Conservation (phyloP, 2,888 invertebrate species). For the Magallana nippona region DNA sequence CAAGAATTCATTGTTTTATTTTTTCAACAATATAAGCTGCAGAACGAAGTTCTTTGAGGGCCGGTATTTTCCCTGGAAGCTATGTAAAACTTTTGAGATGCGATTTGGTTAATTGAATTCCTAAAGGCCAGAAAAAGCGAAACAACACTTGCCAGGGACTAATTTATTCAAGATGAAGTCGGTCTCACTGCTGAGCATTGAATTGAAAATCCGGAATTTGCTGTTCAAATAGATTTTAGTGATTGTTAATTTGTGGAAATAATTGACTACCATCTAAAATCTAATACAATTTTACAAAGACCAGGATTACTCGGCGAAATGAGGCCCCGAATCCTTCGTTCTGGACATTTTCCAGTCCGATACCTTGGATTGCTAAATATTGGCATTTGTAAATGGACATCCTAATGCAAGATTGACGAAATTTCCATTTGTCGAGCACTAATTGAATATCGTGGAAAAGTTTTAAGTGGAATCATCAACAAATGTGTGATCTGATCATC, state of each 20-base stretch:
- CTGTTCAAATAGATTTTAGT: slow-evolving; percentile 6
- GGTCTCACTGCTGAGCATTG: background rate
- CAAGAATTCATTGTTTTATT: background rate
- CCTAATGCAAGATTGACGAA: slow-evolving; percentile 39
- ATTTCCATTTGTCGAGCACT: slow-evolving; percentile 37
- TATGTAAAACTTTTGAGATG: background rate
- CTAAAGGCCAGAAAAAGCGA: background rate
- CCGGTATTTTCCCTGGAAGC: background rate
- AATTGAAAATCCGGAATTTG: background rate
- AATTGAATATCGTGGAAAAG: slow-evolving; percentile 43
- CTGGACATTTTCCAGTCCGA: slow-evolving; percentile 24
- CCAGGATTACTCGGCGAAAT: slow-evolving; percentile 1
- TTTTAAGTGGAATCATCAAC: slow-evolving; percentile 44
- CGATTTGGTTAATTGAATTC: background rate
- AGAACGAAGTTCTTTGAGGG: background rate
- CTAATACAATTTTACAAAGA: slow-evolving; percentile 29
- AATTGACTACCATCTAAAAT: slow-evolving; percentile 19
- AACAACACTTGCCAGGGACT: slow-evolving; percentile 5
- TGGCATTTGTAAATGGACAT: slow-evolving; percentile 35
- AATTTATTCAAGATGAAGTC: background rate
- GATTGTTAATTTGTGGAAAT: slow-evolving; percentile 27
- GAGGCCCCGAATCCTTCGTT: background rate
- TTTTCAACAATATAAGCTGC: background rate
- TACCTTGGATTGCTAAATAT: slow-evolving; percentile 29
- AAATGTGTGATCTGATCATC: slow-evolving; percentile 35